Conservation (phyloP, 2,113 vertebrate species). For the Acanthochromis polyacanthus region DNA sequence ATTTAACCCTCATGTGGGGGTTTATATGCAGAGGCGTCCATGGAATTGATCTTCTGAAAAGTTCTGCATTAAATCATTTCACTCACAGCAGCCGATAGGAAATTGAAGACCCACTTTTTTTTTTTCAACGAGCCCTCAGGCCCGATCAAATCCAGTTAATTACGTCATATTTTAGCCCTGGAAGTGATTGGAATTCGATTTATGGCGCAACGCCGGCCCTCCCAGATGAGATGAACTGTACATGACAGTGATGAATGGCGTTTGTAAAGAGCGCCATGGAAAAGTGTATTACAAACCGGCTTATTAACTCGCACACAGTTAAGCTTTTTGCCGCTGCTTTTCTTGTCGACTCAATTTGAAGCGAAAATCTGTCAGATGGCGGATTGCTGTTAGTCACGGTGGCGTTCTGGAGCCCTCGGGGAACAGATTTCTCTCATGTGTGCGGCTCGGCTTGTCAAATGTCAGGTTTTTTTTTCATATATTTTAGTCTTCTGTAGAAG, state of each 20-base stretch:
- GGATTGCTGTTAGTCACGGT: slow-evolving; percentile 25
- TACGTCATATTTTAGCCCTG: slow-evolving; percentile 56
- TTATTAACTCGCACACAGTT: slow-evolving; percentile 60
- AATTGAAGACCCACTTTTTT: slow-evolving; percentile 13
- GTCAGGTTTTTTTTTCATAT: slow-evolving; percentile 30
- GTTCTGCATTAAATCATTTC: slow-evolving; percentile 16
- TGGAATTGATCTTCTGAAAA: slow-evolving; percentile 45
- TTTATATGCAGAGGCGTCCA: slow-evolving; percentile 35
- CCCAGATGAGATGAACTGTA: slow-evolving; percentile 42
- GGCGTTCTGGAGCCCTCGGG: slow-evolving; percentile 19
- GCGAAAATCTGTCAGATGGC: slow-evolving; percentile 42
- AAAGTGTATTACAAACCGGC: slow-evolving; percentile 48
- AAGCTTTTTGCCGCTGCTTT: slow-evolving; percentile 1
- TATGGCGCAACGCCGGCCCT: slow-evolving; percentile 1
- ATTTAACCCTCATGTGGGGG: slow-evolving; percentile 33
- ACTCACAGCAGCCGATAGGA: neutral
- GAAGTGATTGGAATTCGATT: slow-evolving; percentile 67
- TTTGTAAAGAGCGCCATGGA: slow-evolving; percentile 35
- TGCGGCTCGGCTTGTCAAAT: slow-evolving; percentile 50
- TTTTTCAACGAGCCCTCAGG: slow-evolving; percentile 7
- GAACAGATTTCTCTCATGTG: slow-evolving; percentile 34
- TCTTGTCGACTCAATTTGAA: slow-evolving; percentile 46
- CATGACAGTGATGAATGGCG: slow-evolving; percentile 69
- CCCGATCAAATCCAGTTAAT: slow-evolving; percentile 44
- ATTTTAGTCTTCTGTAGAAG: neutral